These are phyloP conservation scores for Hesperia comma DNA, from an alignment of 2,888 invertebrate species.

Conservation along the genomic window DNA sequence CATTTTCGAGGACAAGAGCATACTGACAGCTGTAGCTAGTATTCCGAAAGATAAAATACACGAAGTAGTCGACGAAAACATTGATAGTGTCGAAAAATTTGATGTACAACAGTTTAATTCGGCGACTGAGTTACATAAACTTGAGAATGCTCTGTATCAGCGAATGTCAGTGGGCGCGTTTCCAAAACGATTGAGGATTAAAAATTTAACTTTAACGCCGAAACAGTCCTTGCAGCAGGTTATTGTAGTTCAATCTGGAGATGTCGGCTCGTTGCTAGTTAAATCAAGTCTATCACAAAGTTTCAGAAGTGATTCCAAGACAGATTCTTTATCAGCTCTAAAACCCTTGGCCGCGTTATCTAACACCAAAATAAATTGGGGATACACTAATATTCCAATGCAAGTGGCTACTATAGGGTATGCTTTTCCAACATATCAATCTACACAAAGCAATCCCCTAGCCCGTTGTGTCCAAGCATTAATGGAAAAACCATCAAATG, in stretches of 20 bases:
- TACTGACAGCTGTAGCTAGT: constrained; percentile 57
- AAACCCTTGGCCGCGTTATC: constrained; percentile 51
- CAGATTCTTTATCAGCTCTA: constrained; percentile 49
- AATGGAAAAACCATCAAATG: background rate
- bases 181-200: constrained; percentile 61
- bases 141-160: constrained; percentile 57
- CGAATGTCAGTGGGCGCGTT: constrained; percentile 58
- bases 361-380: constrained; percentile 55
- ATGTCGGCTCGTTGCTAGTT: constrained; percentile 58
- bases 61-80: constrained; percentile 26
- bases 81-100: constrained; percentile 26
- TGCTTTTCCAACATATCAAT: constrained; percentile 49
- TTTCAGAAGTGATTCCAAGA: constrained; percentile 42
- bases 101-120: constrained; percentile 48
- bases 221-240: constrained; percentile 62
- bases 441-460: constrained; percentile 34
- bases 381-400: constrained; percentile 57
- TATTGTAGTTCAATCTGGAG: constrained; percentile 64
- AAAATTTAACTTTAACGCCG: constrained; percentile 65
- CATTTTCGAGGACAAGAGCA: constrained; percentile 58
- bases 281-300: constrained; percentile 56
- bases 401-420: constrained; percentile 70
- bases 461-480: constrained; percentile 3
- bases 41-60: constrained; percentile 43
- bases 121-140: constrained; percentile 51